These are phyloP conservation scores for Drosophila sechellia DNA, from an alignment of 1,140 invertebrate genomes.

Conservation along the genomic window DNA sequence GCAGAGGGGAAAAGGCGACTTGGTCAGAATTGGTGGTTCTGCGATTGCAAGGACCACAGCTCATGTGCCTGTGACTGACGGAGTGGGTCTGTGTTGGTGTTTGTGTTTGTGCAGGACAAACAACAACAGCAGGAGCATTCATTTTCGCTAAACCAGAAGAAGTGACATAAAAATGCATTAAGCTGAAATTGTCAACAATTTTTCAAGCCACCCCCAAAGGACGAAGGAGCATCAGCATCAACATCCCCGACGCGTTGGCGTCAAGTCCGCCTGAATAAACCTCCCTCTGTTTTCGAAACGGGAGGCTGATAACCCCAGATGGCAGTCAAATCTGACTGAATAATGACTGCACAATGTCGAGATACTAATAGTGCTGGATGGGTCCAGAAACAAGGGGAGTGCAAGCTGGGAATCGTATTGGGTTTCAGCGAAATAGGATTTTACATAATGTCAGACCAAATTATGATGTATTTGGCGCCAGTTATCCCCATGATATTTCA, in stretches of 20 bases:
- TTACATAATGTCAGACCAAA: conserved; percentile 68
- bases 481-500: background rate
- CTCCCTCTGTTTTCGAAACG: conserved; percentile 20
- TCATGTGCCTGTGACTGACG: conserved; percentile 47
- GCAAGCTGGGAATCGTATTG: conserved; percentile 29
- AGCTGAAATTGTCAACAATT: conserved; percentile 82
- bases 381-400: background rate
- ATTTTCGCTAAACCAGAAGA: conserved; percentile 62
- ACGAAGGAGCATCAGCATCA: background rate
- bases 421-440: conserved; percentile 63
- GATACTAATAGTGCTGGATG: conserved; percentile 64
- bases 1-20: conserved; percentile 50
- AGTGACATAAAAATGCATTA: conserved; percentile 78
- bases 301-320: conserved; percentile 43
- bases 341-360: conserved; percentile 61
- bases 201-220: conserved; percentile 55
- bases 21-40: conserved; percentile 66
- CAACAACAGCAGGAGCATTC: conserved; percentile 58
- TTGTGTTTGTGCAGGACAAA: conserved; percentile 52
- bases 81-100: conserved; percentile 7
- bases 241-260: conserved; percentile 63
- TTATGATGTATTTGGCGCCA: conserved; percentile 74
- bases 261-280: conserved; percentile 73
- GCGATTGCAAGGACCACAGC: conserved; percentile 65
- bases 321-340: conserved; percentile 69